Percentiles rank a stretch among this genome's conserved stretches.
phyloP scores from a whole-genome alignment of 2,888 invertebrate genomes.

The Drosophila neutralis region DNA sequence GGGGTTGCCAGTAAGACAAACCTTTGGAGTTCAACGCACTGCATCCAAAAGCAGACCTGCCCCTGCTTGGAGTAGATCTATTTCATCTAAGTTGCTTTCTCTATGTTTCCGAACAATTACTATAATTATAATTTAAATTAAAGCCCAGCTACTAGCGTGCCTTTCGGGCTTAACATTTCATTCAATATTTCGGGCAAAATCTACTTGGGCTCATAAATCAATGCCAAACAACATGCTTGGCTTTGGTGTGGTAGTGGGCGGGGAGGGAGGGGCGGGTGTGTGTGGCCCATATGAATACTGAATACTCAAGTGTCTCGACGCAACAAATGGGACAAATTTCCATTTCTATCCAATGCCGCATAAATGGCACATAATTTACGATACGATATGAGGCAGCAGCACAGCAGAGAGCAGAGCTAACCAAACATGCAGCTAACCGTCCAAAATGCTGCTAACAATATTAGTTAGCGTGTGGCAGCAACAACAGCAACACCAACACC shows the following conservation, averaged over 20 bases:
- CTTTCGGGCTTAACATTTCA: conserved; percentile 67
- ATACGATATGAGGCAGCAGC: conserved; percentile 67
- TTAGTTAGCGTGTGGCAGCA: conserved; percentile 67
- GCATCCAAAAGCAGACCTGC: neutral
- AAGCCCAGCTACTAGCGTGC: conserved; percentile 38
- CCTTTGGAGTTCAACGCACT: neutral
- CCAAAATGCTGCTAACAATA: conserved; percentile 77
- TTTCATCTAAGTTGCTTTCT: conserved; percentile 6
- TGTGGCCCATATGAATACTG: conserved; percentile 72
- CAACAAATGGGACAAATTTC: conserved; percentile 79
- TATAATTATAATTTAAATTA: conserved; percentile 59
- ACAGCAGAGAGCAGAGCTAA: conserved; percentile 55
- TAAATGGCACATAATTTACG: conserved; percentile 80
- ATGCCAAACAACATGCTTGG: conserved; percentile 68
- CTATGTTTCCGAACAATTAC: conserved; percentile 20
- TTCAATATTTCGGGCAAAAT: conserved; percentile 72
- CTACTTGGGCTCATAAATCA: conserved; percentile 70
- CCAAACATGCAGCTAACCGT: conserved; percentile 77
- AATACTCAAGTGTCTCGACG: conserved; percentile 74
- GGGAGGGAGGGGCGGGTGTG: neutral
- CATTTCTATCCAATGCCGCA: conserved; percentile 79
- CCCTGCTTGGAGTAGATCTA: neutral
- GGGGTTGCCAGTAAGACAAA: conserved; percentile 4
- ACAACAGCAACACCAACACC: conserved; percentile 28
- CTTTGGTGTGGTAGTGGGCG: neutral